These are phyloP conservation scores for Orbicella faveolata DNA, from an alignment of 64 coral and sea anemone species.

Conservation along the genomic window DNA sequence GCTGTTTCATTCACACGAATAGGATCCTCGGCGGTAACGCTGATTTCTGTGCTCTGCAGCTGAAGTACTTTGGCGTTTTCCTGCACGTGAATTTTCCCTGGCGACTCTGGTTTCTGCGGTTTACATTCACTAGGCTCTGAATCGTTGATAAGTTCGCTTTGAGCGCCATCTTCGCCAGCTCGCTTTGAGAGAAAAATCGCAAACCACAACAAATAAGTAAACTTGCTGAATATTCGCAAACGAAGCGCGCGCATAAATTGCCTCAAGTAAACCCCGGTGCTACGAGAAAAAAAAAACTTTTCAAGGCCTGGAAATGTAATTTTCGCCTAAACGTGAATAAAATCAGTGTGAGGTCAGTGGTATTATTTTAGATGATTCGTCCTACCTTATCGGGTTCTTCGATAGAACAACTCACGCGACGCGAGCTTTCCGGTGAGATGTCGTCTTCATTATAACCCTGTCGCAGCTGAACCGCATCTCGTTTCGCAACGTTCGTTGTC, in stretches of 20 bases:
- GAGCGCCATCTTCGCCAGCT: constrained; percentile 26
- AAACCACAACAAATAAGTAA: constrained; percentile 41
- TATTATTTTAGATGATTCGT: constrained; percentile 14
- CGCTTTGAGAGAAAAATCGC: constrained; percentile 48
- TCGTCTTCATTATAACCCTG: constrained; percentile 64
- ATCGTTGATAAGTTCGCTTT: constrained; percentile 31
- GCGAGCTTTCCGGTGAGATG: constrained; percentile 47
- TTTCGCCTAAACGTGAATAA: neutral
- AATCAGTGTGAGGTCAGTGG: neutral
- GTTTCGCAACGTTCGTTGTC: constrained; percentile 25
- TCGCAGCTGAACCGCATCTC: constrained; percentile 30
- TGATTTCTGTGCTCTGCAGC: constrained; percentile 33
- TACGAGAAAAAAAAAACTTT: neutral
- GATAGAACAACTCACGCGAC: constrained; percentile 56
- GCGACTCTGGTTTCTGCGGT: constrained; percentile 46
- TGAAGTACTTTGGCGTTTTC: neutral
- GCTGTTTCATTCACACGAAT: constrained; percentile 33
- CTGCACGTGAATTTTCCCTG: constrained; percentile 12
- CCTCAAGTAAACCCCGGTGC: neutral
- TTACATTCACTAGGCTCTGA: constrained; percentile 12
- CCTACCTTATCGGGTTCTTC: constrained; percentile 64
- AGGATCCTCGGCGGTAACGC: neutral
- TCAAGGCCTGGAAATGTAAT: neutral
- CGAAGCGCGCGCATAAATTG: constrained; percentile 28
- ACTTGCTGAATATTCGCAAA: constrained; percentile 14